Conservation (phyloP, 2,113 vertebrate species). For the Gymnobelideus leadbeateri region DNA sequence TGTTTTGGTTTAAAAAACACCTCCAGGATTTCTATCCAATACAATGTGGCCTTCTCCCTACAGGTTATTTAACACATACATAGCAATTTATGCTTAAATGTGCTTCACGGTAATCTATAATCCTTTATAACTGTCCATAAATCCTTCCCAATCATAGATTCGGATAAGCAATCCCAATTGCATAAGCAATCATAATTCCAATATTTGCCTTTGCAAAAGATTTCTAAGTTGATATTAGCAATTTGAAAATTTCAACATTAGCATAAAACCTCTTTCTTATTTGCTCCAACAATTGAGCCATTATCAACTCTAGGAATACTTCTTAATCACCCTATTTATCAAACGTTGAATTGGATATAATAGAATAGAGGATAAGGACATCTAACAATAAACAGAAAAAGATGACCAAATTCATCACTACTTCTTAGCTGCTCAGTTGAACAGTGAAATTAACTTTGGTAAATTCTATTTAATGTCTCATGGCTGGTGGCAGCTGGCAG, state of each 20-base stretch:
- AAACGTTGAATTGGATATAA: neutral
- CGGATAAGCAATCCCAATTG: neutral
- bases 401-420: neutral
- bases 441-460: slow-evolving; percentile 10
- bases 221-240: neutral
- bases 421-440: slow-evolving; percentile 8
- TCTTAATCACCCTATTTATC: slow-evolving; percentile 6
- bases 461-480: neutral
- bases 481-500: neutral
- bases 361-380: neutral
- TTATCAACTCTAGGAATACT: neutral
- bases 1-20: neutral
- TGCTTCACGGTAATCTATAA: neutral
- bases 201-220: neutral
- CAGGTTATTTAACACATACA: neutral
- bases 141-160: neutral
- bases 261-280: neutral
- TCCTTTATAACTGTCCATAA: neutral
- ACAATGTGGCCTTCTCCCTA: neutral
- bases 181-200: neutral
- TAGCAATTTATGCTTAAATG: neutral
- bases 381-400: neutral
- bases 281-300: neutral
- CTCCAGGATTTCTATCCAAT: neutral
- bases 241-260: neutral